Base-by-base conservation (phyloP, 2,888 invertebrate species). In the Hypercompe scribonia region DNA sequence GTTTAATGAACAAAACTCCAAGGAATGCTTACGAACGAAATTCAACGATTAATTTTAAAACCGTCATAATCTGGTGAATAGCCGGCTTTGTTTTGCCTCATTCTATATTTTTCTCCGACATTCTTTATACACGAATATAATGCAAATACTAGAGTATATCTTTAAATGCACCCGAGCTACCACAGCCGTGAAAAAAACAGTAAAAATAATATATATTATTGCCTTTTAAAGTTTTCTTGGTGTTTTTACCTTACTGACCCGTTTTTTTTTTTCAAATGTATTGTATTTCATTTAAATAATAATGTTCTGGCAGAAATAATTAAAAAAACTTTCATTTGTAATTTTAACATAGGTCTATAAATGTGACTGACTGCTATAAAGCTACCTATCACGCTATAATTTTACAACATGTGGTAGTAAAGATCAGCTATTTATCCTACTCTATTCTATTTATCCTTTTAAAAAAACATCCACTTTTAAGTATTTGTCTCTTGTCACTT, bases 111-210 rank as follows among this genome's bases (percentile, higher is more conserved):
- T 87, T 82, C 80, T 79, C 82, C 85, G 76, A 72, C 78, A 78
- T 84, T 83, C 87, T 86, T 88, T 87, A 85, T 84, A 87, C 82
- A 82, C 86, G 79, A 88, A 91, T 89, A 90, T 90, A 91, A 92
- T 91, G 91, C 89, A 91, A 92, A 92, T 90, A 89, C 87, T 84
- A 83, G 86, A 89, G 87, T 87, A 89, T 92, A 89, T 88, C 87
- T 92, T 91, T 91, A 91, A 92, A 92, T 91, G 90, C 87, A 80
- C 86, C 85, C 87, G 79, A 81, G 83, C 86, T 84, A 82, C 86
- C 79, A 81, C 81, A 75, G 78, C 81, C 81, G 84, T 78, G 77
- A 83, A 85, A 73, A 83, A 78, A 81, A 73, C 81, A 76, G 77
- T 82, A 83, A 86, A 88, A 90, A 88, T 86, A 86, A 89, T 88